Percentiles rank a stretch among this genome's conserved stretches.
These are phyloP conservation scores for Metopia argyrocephala DNA, from an alignment of 2,888 invertebrate genomes.

Conservation along the genomic window DNA sequence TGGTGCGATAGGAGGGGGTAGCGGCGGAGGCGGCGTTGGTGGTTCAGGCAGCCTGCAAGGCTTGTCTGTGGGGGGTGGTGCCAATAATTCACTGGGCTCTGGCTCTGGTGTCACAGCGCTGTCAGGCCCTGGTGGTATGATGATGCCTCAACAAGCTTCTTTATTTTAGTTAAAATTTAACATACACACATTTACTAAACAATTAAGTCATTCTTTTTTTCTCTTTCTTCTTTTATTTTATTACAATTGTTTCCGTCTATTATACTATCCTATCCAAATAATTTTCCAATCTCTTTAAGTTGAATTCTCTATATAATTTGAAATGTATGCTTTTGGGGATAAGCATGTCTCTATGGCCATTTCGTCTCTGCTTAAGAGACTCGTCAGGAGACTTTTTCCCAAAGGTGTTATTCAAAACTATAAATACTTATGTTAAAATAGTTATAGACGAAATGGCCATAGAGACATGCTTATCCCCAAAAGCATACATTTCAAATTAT, in stretches of 20 bases:
- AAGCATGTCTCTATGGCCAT: too few species aligned
- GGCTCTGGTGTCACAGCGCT: constrained; percentile 52
- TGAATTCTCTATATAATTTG: too few species aligned
- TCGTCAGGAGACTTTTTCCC: too few species aligned
- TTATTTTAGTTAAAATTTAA: constrained; percentile 69
- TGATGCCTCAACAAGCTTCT: constrained; percentile 71
- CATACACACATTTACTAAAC: not conserved
- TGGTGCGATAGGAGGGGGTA: constrained; percentile 15
- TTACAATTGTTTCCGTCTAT: constrained; percentile 10
- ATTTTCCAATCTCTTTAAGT: too few species aligned
- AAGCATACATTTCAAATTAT: too few species aligned
- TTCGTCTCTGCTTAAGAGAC: too few species aligned
- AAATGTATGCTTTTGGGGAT: too few species aligned
- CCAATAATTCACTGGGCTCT: constrained; percentile 61
- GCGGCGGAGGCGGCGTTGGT: constrained; percentile 60
- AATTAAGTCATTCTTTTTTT: constrained; percentile 56
- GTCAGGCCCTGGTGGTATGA: constrained; percentile 77
- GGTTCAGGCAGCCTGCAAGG: constrained; percentile 46
- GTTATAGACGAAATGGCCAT: too few species aligned
- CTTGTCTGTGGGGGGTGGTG: constrained; percentile 67
- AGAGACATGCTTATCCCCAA: too few species aligned
- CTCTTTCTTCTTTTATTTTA: constrained; percentile 11
- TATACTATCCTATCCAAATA: constrained; percentile 27
- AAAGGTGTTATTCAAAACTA: too few species aligned
- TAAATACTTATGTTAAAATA: too few species aligned